Base-by-base conservation (phyloP, 2,113 vertebrate species). In the Micronisus gabar region DNA sequence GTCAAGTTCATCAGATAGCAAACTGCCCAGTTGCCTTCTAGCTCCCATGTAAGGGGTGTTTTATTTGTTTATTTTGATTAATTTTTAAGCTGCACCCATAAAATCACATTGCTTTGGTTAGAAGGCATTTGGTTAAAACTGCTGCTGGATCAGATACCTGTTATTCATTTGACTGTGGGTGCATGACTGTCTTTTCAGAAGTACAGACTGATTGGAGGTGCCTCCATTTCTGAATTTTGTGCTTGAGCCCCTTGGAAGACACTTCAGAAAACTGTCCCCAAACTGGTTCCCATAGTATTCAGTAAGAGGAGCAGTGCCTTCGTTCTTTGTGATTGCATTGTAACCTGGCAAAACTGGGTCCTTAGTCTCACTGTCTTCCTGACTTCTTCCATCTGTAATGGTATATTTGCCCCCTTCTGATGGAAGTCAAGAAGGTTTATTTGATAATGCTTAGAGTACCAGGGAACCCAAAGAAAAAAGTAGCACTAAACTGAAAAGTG, bases 1-100 rank as follows among this genome's bases (percentile, higher is more conserved):
- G 63, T 66, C 81, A 93, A 87, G 87, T 96, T 91, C 58, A 93
- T 93, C 86, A 88, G 96, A 95, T 93, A 96, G 50, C 32, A 75
- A 88, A 62, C 32, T 88, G 53, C 36, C 38, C 86, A 62, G 38
- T 40, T 94, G 74, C 66, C 47, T 90, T 73, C 53, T 58, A 80
- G 59, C 45, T 94, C 58, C 93, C 55, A n/a, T 53, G 23, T 47
- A n/a, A 59, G 47, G 50, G 50, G 41, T 58, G 59, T 73, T 84
- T 73, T 81, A 61, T 89, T 93, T 92, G 13, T 90, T 88, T 82
- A 34, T 90, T 87, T 89, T 61, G 52, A 80, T 91, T 95, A 87
- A 62, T 85, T 87, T 88, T 95, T 95, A 95, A 86, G 48, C 83
- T 61, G 45, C 45, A 61, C 53, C 22, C 78, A 55, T 76, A 56